These are phyloP conservation scores for Tarsius wallacei DNA, from an alignment of 2,797 vertebrate species.

Conservation along the genomic window DNA sequence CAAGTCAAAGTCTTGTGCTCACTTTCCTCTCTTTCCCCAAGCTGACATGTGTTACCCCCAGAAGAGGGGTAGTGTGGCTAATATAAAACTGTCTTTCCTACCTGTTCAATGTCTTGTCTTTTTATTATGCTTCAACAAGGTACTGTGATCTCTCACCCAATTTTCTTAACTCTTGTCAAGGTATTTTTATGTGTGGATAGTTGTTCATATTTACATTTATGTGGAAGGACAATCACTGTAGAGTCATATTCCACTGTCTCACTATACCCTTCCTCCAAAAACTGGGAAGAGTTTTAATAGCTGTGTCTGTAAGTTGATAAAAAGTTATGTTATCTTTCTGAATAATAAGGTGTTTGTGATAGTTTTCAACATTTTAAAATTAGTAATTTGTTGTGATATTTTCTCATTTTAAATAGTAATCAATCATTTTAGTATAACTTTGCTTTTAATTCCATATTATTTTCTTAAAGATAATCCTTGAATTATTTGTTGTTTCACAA, in stretches of 20 bases:
- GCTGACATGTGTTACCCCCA: not conserved
- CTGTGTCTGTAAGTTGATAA: not conserved
- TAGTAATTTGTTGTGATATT: not conserved
- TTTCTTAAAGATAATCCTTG: not conserved
- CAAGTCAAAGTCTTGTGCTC: not conserved
- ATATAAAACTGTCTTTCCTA: not conserved
- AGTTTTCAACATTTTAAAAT: not conserved
- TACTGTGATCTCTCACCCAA: not conserved
- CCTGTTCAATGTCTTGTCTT: not conserved
- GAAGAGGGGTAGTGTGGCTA: accelerated
- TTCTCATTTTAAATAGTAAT: not conserved
- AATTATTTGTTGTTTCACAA: not conserved
- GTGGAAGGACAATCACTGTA: not conserved
- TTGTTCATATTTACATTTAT: not conserved
- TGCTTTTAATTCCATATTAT: not conserved
- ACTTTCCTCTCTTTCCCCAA: not conserved
- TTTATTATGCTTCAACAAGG: not conserved
- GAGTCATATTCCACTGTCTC: not conserved
- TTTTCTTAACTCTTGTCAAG: not conserved
- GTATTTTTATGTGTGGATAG: not conserved
- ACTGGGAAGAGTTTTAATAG: not conserved
- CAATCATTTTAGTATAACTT: not conserved
- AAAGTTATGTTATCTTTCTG: not conserved
- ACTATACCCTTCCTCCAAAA: not conserved
- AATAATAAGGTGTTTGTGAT: not conserved